Conservation (phyloP, 1,140 invertebrate species). For the Caenorhabditis tropicalis region DNA sequence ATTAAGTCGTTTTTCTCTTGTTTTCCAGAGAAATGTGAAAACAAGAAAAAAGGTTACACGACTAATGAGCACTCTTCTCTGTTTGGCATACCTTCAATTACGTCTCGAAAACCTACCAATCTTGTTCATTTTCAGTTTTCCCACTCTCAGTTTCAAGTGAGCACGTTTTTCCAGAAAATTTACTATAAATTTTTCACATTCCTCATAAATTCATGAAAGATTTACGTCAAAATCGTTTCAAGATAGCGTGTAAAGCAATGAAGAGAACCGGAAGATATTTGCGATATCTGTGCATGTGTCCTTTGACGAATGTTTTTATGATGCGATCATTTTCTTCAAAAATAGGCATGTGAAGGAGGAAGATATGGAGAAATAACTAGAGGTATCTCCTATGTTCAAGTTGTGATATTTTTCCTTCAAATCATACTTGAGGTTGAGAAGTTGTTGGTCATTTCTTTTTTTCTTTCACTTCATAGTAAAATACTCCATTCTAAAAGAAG, state of each 20-base stretch:
- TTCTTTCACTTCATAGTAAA: not conserved
- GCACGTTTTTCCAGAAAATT: not conserved
- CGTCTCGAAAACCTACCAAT: no score
- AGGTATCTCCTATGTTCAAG: conserved; percentile 23
- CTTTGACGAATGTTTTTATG: conserved; percentile 42
- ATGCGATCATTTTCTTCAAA: conserved; percentile 36
- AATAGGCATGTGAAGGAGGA: not conserved
- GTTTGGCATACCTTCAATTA: no score
- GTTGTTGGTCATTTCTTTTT: not conserved
- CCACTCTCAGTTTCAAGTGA: not conserved
- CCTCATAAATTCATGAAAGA: not conserved
- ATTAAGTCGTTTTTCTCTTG: no score
- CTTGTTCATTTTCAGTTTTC: no score
- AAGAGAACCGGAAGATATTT: conserved; percentile 12
- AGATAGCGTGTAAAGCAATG: not conserved
- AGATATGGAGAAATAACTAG: not conserved
- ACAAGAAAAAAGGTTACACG: no score
- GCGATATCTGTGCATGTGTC: conserved; percentile 18
- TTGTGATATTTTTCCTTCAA: not conserved
- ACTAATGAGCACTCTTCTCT: no score
- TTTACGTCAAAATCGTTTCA: not conserved
- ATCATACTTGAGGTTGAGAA: conserved; percentile 14
- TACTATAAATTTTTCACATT: not conserved
- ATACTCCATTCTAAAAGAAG: not conserved
- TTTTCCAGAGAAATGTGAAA: no score